Evolutionary conservation across 2,113 vertebrate genomes (phyloP).

Genomic region (Misgurnus mizolepis): DNA sequence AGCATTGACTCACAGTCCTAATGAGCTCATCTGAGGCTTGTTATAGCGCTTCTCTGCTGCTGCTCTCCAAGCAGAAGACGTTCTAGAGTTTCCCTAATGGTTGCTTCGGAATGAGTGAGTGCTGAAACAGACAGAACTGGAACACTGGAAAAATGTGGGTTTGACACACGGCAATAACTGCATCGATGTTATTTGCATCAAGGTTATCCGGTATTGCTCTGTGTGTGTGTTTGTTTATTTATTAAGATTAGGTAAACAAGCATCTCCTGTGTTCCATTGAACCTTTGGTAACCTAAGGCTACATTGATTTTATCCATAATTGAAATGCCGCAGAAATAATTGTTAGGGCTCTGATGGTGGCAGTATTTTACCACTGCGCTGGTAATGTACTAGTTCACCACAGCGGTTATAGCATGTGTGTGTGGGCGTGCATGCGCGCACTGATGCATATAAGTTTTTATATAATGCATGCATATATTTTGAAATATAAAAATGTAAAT

Average conservation of each 20-base stretch:
- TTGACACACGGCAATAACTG: slow-evolving; percentile 9
- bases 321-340: slow-evolving; percentile 9
- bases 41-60: slow-evolving; percentile 38
- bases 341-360: not conserved
- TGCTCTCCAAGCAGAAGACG: slow-evolving; percentile 34
- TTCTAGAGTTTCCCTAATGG: slow-evolving; percentile 43
- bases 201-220: not conserved
- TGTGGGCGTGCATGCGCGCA: no score
- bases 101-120: slow-evolving; percentile 17
- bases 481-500: no score
- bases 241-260: not conserved
- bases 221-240: not conserved
- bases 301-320: not conserved
- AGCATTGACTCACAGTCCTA: slow-evolving; percentile 38
- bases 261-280: not conserved
- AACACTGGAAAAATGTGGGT: slow-evolving; percentile 12
- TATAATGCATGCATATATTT: no score
- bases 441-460: no score
- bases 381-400: no score
- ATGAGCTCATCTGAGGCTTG: slow-evolving; percentile 62
- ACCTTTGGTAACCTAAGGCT: not conserved
- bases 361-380: no score
- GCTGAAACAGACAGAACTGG: slow-evolving; percentile 33
- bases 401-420: no score
- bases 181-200: not conserved